A percentile compares a stretch with the other conserved stretches of the same genome.
These are phyloP conservation scores for Crocidura indochinensis DNA, from an alignment of 2,797 vertebrate genomes.

Conservation along the genomic window DNA sequence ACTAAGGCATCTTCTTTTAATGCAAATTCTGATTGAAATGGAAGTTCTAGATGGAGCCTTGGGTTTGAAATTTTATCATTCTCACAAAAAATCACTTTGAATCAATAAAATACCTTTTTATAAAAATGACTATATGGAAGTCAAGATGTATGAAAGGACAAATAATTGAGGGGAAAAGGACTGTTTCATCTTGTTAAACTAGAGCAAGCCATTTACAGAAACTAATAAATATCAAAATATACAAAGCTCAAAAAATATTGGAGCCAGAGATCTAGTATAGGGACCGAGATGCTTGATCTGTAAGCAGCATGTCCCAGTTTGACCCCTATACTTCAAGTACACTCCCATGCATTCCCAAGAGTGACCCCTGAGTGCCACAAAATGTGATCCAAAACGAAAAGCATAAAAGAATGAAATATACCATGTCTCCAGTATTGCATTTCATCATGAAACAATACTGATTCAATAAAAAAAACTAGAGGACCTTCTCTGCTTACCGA, in stretches of 20 bases:
- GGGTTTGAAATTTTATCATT: conserved; percentile 7
- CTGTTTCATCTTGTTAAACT: conserved; percentile 43
- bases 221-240: conserved; percentile 22
- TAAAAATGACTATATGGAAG: background rate
- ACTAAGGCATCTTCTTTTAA: background rate
- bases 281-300: no score
- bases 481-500: background rate
- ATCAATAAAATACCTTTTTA: background rate
- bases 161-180: background rate
- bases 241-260: background rate
- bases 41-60: background rate
- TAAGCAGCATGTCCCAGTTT: no score
- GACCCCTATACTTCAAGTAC: no score
- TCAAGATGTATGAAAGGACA: background rate
- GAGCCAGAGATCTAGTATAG: no score
- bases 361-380: no score
- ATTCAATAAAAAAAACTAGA: background rate
- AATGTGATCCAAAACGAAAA: no score
- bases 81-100: background rate
- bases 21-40: conserved; percentile 56
- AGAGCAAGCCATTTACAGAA: background rate
- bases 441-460: background rate
- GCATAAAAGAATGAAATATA: no score
- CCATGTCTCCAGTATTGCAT: background rate
- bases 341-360: no score